Conservation (phyloP, 2,888 invertebrate genomes). For the Pandemis heparana region DNA sequence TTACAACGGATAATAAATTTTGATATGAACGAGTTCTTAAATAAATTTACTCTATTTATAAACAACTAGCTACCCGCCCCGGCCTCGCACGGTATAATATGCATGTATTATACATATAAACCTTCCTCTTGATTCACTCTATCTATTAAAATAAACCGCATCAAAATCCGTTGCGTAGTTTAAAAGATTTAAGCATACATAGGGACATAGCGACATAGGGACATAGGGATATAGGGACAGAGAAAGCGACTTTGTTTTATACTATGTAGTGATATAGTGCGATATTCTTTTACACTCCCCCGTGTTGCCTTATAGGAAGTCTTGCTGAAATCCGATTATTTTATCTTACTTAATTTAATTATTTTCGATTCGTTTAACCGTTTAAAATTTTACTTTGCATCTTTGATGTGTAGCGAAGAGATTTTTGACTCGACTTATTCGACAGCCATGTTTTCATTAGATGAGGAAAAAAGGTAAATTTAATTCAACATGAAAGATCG, state of each 20-base stretch:
- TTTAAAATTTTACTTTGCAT: constrained; percentile 49
- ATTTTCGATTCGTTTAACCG: constrained; percentile 24
- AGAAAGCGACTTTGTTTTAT: no score
- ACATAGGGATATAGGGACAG: no score
- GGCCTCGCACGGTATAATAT: no score
- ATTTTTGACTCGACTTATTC: constrained; percentile 71
- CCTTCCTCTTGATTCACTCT: no score
- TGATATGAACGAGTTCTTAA: neutral
- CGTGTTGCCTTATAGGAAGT: neutral
- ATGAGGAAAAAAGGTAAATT: constrained; percentile 67
- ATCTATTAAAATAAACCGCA: no score
- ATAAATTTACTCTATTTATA: neutral
- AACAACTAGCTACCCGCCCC: no score
- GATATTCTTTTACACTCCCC: neutral
- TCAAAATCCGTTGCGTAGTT: no score
- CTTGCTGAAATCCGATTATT: constrained; percentile 12
- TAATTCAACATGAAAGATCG: constrained; percentile 70
- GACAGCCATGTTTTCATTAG: constrained; percentile 64
- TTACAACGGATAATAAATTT: constrained; percentile 1
- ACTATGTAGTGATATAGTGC: no score
- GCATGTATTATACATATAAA: no score
- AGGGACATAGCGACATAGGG: no score
- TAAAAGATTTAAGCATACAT: no score
- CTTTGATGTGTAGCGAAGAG: constrained; percentile 73
- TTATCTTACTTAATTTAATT: constrained; percentile 25